These are phyloP conservation scores for Octopus sinensis DNA, from an alignment of 1,140 invertebrate genomes.

Conservation along the genomic window DNA sequence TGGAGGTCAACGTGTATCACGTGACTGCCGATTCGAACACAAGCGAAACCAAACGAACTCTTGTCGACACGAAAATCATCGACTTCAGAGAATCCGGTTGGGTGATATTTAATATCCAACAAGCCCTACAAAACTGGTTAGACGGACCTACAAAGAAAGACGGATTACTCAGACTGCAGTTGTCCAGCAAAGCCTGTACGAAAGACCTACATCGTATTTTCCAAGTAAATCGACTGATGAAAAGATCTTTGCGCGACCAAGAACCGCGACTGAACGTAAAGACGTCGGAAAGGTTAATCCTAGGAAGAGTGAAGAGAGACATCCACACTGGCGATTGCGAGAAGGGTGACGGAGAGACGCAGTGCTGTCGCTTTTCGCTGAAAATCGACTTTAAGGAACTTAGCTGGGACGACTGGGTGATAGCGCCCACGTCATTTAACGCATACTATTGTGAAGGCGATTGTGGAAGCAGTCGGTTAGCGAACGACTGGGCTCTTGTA, in stretches of 20 bases:
- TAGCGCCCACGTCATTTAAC: background rate
- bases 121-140: background rate
- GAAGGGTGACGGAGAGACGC: background rate
- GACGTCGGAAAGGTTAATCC: background rate
- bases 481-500: background rate
- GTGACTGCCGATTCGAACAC: background rate
- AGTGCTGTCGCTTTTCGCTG: background rate
- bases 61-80: background rate
- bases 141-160: background rate
- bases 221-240: background rate
- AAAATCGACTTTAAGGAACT: background rate
- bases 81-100: background rate
- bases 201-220: background rate
- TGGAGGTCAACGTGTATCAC: background rate
- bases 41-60: background rate
- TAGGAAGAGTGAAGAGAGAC: background rate
- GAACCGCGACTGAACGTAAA: background rate
- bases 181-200: background rate
- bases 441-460: background rate
- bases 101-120: background rate
- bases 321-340: background rate
- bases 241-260: background rate
- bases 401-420: background rate
- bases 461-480: background rate
- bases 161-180: background rate